Evolutionary conservation across 2,113 vertebrate species (phyloP).

Genomic region (Vidua chalybeata): DNA sequence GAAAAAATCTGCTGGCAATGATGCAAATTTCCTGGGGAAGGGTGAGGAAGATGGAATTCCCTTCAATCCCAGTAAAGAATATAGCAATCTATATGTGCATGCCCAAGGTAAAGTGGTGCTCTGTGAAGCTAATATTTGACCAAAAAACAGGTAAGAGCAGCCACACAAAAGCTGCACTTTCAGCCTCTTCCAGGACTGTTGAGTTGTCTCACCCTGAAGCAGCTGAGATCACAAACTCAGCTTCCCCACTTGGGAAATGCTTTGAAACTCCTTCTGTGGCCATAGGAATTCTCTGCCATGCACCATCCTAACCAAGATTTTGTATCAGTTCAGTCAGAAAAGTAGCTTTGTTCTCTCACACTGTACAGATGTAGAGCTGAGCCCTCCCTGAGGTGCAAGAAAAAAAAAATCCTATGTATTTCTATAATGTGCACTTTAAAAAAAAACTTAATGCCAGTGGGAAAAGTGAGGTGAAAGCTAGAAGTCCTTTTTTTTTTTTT

Average conservation of each 20-base stretch:
- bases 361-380: neutral
- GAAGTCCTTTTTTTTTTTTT: neutral
- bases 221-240: neutral
- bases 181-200: neutral
- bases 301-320: neutral
- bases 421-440: neutral
- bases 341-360: neutral
- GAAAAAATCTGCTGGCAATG: neutral
- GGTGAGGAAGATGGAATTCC: neutral
- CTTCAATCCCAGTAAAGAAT: neutral
- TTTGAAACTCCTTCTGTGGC: neutral
- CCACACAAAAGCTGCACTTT: neutral
- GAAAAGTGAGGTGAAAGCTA: neutral
- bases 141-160: neutral
- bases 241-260: neutral
- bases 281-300: neutral
- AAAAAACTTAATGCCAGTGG: neutral
- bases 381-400: neutral
- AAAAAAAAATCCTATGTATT: neutral
- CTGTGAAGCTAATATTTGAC: neutral
- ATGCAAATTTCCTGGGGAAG: neutral
- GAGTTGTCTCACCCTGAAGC: neutral
- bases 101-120: neutral
- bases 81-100: fast-evolving
- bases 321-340: neutral